phyloP scores from a whole-genome alignment of 1,140 invertebrate species.

The Macrobrachium nipponense region DNA sequence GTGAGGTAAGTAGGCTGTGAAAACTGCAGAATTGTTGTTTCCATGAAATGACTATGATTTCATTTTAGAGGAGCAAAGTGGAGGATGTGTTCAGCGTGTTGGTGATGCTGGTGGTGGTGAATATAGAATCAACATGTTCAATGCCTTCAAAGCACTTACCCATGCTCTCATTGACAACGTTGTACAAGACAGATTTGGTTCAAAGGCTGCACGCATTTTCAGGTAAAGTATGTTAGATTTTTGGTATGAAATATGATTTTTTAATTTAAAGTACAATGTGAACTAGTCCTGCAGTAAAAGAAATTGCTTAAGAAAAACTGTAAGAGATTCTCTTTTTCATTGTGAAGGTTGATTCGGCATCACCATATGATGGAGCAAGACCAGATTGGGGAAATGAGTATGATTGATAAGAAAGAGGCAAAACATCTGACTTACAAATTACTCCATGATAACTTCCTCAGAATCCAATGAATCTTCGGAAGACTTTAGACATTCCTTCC shows the following conservation, averaged over 20 bases:
- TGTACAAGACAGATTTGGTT: conserved; percentile 85
- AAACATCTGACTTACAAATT: conserved; percentile 85
- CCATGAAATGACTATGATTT: conserved; percentile 68
- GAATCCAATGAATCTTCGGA: conserved; percentile 79
- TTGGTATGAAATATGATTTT: not conserved
- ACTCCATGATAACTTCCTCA: conserved; percentile 84
- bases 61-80: conserved; percentile 43
- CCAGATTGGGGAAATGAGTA: conserved; percentile 86
- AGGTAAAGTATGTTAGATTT: conserved; percentile 68
- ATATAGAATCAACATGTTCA: conserved; percentile 76
- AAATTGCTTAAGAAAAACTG: too few species aligned
- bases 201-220: conserved; percentile 87
- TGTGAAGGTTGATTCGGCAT: conserved; percentile 77
- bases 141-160: conserved; percentile 76
- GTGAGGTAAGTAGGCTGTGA: too few species aligned
- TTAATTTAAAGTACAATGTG: conserved; percentile 34
- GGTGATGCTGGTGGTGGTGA: conserved; percentile 84
- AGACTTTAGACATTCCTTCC: conserved; percentile 73
- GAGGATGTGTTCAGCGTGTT: conserved; percentile 62
- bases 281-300: too few species aligned
- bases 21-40: too few species aligned
- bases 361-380: conserved; percentile 88
- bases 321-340: not conserved
- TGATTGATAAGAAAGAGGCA: conserved; percentile 90
- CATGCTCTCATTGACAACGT: conserved; percentile 80